Evolutionary conservation across 2,888 invertebrate genomes (phyloP).

Genomic region (Macrophya annulata): DNA sequence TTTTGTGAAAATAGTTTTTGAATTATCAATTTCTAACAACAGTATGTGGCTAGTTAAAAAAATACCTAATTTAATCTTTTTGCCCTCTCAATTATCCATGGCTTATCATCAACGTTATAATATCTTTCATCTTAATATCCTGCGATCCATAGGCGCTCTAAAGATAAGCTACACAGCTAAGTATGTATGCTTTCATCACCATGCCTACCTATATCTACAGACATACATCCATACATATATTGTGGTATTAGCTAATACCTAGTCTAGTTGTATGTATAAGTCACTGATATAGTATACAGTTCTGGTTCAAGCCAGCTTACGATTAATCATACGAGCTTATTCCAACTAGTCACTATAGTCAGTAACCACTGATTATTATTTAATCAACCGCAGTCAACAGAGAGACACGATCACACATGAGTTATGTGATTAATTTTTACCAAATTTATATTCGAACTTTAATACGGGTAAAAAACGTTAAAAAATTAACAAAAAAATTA

Average conservation of each 20-base stretch:
- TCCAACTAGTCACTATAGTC: not conserved
- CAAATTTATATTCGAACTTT: not conserved
- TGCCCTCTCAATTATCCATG: not conserved
- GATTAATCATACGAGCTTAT: not conserved
- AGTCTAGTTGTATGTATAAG: not conserved
- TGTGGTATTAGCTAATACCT: not conserved
- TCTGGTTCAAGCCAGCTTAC: not conserved
- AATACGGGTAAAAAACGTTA: not conserved
- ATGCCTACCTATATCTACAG: not conserved
- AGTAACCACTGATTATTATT: not conserved
- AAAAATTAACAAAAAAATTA: not conserved
- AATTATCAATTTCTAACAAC: not conserved
- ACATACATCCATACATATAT: not conserved
- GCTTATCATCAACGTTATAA: not conserved
- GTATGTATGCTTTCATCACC: not conserved
- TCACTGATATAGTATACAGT: not conserved
- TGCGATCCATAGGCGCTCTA: not conserved
- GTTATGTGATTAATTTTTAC: not conserved
- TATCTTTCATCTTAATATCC: not conserved
- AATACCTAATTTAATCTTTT: not conserved
- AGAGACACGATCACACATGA: not conserved
- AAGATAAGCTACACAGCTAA: constrained; percentile 14
- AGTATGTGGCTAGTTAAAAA: not conserved
- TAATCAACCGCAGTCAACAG: not conserved
- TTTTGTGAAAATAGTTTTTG: not conserved